Evolutionary conservation across 2,888 invertebrate genomes (phyloP).

Genomic region (Megastigmus dorsalis): DNA sequence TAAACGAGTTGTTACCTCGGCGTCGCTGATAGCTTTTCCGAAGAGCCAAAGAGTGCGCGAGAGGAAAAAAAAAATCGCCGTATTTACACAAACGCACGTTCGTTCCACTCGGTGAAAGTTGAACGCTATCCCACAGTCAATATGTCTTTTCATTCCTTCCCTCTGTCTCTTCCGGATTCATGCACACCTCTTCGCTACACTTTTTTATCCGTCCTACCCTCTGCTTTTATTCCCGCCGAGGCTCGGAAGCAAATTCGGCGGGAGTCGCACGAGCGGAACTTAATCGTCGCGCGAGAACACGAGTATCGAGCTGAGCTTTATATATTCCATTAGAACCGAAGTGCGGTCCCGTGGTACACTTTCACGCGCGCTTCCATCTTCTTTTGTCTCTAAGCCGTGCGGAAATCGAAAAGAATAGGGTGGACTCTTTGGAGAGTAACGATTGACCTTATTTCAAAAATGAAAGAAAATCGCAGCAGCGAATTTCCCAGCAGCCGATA

Average conservation of each 20-base stretch:
- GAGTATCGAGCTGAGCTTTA: slow-evolving; percentile 7
- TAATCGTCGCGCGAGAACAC: slow-evolving; percentile 8
- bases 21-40: slow-evolving; percentile 10
- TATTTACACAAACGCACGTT: slow-evolving; percentile 2
- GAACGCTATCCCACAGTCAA: background rate
- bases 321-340: background rate
- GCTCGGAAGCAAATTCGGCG: background rate
- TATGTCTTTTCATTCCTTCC: background rate
- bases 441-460: background rate
- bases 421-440: too few species aligned
- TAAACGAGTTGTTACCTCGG: slow-evolving; percentile 28
- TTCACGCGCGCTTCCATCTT: background rate
- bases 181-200: background rate
- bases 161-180: background rate
- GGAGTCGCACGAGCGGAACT: slow-evolving; percentile 3
- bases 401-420: background rate
- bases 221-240: too few species aligned
- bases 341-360: background rate
- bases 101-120: background rate
- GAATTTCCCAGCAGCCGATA: too few species aligned
- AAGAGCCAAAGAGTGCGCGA: background rate
- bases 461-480: too few species aligned
- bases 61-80: slow-evolving; percentile 7
- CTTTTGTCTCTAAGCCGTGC: background rate
- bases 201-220: background rate